Percentiles rank a stretch among this genome's conserved stretches.
Conservation (phyloP, 1,140 invertebrate species). For the Piezodorus guildinii region DNA sequence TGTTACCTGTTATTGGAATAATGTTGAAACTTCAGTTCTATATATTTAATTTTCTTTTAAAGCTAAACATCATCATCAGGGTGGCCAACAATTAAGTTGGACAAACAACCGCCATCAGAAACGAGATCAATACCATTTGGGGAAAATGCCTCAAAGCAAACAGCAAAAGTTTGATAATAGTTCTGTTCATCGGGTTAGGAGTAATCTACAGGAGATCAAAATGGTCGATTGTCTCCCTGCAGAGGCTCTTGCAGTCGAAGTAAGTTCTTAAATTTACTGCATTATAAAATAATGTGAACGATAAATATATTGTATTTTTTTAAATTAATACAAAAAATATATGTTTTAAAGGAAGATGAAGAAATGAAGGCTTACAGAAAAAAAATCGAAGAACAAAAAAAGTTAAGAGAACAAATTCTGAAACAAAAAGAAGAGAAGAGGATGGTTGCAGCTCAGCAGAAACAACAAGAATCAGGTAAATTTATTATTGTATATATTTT, state of each 20-base stretch:
- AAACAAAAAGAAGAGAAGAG: conserved; percentile 48
- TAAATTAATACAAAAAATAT: too few species aligned
- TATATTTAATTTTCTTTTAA: background rate
- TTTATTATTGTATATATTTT: too few species aligned
- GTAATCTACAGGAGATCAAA: conserved; percentile 1
- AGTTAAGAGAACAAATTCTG: conserved; percentile 44
- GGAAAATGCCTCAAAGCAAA: background rate
- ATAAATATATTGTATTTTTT: too few species aligned
- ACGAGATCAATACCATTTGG: background rate
- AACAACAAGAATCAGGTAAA: conserved; percentile 31
- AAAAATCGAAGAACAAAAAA: conserved; percentile 53
- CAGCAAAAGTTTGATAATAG: background rate
- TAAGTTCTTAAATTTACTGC: too few species aligned
- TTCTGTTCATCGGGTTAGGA: background rate
- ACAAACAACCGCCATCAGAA: background rate
- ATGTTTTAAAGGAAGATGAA: conserved; percentile 48
- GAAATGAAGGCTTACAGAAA: conserved; percentile 48
- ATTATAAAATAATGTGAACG: too few species aligned
- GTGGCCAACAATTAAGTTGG: background rate
- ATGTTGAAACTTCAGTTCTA: too few species aligned
- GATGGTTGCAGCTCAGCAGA: conserved; percentile 42
- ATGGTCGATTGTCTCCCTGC: conserved; percentile 4
- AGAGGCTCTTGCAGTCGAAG: background rate
- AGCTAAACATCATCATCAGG: background rate
- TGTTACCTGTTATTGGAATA: too few species aligned